These are phyloP conservation scores for Dioctria rufipes DNA, from an alignment of 2,888 invertebrate genomes.

Conservation along the genomic window DNA sequence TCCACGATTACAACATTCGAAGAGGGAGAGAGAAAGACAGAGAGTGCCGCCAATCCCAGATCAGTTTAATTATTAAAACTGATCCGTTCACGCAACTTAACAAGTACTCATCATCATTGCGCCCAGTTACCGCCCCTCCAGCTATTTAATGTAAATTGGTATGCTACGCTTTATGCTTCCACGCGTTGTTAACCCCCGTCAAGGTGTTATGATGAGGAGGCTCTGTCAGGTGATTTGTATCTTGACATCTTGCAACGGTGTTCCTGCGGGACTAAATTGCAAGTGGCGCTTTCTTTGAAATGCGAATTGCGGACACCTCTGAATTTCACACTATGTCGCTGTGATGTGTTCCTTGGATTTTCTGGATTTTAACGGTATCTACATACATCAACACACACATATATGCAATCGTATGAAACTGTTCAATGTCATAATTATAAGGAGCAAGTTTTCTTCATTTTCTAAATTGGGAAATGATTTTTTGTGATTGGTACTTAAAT, in stretches of 20 bases:
- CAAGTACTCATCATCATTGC: constrained; percentile 44
- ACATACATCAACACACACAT: background rate
- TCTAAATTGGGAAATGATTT: constrained; percentile 6
- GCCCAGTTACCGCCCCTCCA: constrained; percentile 38
- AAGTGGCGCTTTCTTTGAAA: constrained; percentile 50
- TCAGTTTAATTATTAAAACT: constrained; percentile 38
- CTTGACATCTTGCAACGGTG: constrained; percentile 37
- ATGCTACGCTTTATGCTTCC: background rate
- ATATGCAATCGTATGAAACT: background rate
- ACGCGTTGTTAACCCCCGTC: constrained; percentile 12
- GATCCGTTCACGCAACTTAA: constrained; percentile 25
- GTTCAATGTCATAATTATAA: background rate
- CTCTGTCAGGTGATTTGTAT: constrained; percentile 35
- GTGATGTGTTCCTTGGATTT: background rate
- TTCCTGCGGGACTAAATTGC: constrained; percentile 33
- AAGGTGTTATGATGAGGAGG: background rate
- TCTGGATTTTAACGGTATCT: background rate
- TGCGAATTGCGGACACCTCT: background rate
- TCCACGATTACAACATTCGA: constrained; percentile 6
- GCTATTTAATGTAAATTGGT: constrained; percentile 47
- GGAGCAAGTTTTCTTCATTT: background rate
- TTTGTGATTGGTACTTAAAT: background rate
- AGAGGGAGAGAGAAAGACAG: background rate
- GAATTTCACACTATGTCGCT: background rate
- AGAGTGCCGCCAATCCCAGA: constrained; percentile 31